A percentile compares a stretch with the other conserved stretches of the same genome.
phyloP scores from a whole-genome alignment of 53 echinoderm and acorn worm genomes.

The Crossaster papposus region DNA sequence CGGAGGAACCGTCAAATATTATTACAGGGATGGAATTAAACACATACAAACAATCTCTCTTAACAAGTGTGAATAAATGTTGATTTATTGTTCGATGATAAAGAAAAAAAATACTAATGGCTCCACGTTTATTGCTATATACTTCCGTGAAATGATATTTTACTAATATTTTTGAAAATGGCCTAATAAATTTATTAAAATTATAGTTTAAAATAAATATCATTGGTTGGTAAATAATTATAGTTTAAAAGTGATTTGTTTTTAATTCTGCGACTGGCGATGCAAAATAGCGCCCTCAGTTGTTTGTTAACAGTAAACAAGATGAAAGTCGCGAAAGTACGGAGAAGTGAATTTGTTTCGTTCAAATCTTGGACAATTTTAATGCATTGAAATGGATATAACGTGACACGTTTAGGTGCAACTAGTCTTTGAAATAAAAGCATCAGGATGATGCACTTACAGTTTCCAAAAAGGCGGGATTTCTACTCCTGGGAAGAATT shows the following conservation, averaged over 20 bases:
- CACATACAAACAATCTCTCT: too few relatives aligned
- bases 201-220: too few relatives aligned
- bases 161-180: neutral
- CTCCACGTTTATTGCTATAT: neutral
- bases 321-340: neutral
- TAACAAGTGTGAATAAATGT: too few relatives aligned
- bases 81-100: too few relatives aligned
- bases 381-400: slow-evolving; percentile 29
- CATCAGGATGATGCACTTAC: slow-evolving; percentile 83
- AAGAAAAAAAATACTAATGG: too few relatives aligned
- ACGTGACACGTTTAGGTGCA: neutral
- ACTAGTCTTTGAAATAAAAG: neutral
- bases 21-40: too few relatives aligned
- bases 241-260: too few relatives aligned
- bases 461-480: slow-evolving; percentile 77
- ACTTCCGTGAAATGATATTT: neutral
- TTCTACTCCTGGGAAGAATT: slow-evolving; percentile 93
- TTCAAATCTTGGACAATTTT: neutral
- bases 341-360: slow-evolving; percentile 2
- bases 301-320: slow-evolving; percentile 32
- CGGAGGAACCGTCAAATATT: too few relatives aligned
- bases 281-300: slow-evolving; percentile 47
- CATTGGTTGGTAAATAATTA: too few relatives aligned
- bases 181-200: too few relatives aligned
- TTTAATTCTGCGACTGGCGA: too few relatives aligned